phyloP scores from a whole-genome alignment of 2,113 vertebrate genomes.

The Paralichthys olivaceus region DNA sequence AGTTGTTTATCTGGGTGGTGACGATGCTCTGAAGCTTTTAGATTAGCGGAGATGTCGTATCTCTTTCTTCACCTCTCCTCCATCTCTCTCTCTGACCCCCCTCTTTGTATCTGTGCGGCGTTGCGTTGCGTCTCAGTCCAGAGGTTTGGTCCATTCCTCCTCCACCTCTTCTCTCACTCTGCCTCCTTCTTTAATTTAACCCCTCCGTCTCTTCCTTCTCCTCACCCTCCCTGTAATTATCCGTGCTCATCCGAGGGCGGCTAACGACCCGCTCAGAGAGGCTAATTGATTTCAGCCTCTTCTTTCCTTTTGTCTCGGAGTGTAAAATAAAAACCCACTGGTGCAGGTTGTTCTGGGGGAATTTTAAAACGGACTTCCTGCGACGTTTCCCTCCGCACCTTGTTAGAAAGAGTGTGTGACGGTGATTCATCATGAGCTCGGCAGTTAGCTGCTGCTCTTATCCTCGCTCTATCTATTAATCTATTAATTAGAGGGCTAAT shows the following conservation, averaged over 20 bases:
- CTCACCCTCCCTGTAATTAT: slow-evolving; percentile 78
- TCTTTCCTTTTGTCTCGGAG: slow-evolving; percentile 33
- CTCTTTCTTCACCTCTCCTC: background rate
- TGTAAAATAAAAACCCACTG: background rate
- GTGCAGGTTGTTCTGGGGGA: background rate
- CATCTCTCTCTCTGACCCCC: slow-evolving; percentile 29
- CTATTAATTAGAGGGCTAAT: slow-evolving; percentile 78
- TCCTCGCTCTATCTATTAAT: slow-evolving; percentile 70
- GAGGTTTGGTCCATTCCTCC: background rate
- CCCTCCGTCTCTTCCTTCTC: slow-evolving; percentile 19
- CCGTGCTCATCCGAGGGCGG: slow-evolving; percentile 82
- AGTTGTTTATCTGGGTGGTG: background rate
- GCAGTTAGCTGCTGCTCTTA: slow-evolving; percentile 70
- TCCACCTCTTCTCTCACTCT: background rate
- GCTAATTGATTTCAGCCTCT: slow-evolving; percentile 83
- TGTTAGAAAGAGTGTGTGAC: background rate
- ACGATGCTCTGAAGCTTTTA: slow-evolving; percentile 9
- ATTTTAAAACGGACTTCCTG: background rate
- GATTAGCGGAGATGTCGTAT: background rate
- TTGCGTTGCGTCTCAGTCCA: slow-evolving; percentile 5
- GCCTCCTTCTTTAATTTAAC: background rate
- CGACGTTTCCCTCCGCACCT: slow-evolving; percentile 25
- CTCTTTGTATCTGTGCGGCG: background rate
- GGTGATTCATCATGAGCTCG: slow-evolving; percentile 59
- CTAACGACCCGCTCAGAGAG: slow-evolving; percentile 79